Percentiles rank a stretch among this genome's conserved stretches.
Evolutionary conservation across 1,140 invertebrate genomes (phyloP).

Genomic region (Glomeris maerens): DNA sequence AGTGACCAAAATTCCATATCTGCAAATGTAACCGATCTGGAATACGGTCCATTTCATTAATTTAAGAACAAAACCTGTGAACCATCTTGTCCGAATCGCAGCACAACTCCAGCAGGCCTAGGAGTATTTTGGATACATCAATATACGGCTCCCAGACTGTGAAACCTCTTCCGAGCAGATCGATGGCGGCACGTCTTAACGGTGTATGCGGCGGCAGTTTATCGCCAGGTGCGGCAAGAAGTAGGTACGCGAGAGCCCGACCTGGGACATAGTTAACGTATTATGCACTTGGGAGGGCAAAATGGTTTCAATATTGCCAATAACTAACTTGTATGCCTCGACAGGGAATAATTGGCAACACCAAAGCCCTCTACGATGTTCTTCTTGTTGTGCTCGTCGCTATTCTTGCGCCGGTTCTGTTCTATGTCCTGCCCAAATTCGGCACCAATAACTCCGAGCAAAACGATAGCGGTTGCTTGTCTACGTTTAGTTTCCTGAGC

Average conservation of each 20-base stretch:
- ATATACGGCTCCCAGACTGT: constrained; percentile 97
- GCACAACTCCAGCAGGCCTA: constrained; percentile 83
- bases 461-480: constrained; percentile 90
- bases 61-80: constrained; percentile 40
- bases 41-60: neutral
- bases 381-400: constrained; percentile 41
- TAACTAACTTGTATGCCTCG: constrained; percentile 63
- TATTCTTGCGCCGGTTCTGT: constrained; percentile 31
- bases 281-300: neutral
- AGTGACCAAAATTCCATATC: constrained; percentile 15
- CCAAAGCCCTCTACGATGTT: constrained; percentile 76
- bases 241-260: constrained; percentile 79
- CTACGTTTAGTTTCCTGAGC: constrained; percentile 77
- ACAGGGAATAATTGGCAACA: constrained; percentile 78
- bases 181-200: constrained; percentile 83
- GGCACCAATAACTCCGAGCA: constrained; percentile 91
- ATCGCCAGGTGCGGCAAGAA: constrained; percentile 68
- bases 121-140: constrained; percentile 84
- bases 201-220: constrained; percentile 78
- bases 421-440: constrained; percentile 79
- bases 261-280: constrained; percentile 31
- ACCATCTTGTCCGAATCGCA: constrained; percentile 84
- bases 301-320: neutral
- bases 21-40: constrained; percentile 6
- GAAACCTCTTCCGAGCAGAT: constrained; percentile 82